Percentiles rank a stretch among this genome's conserved stretches.
These are phyloP conservation scores for Podarcis lilfordi DNA, from an alignment of 2,797 vertebrate genomes.

Conservation along the genomic window DNA sequence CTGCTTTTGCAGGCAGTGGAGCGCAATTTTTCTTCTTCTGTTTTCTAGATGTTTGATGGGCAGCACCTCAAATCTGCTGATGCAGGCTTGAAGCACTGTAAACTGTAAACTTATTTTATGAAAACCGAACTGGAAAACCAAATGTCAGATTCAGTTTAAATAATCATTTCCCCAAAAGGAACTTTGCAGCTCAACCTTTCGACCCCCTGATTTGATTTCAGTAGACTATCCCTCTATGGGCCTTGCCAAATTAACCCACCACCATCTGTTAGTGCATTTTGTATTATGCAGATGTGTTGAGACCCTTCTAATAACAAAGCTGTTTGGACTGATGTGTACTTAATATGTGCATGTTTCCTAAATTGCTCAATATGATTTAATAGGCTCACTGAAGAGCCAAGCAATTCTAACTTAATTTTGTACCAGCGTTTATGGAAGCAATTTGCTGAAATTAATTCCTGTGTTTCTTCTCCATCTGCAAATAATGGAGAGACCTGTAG, in stretches of 20 bases:
- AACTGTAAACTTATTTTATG: conserved; percentile 28
- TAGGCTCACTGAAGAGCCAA: not conserved
- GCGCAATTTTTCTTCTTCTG: not conserved
- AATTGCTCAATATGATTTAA: not conserved
- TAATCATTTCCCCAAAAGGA: conserved; percentile 41
- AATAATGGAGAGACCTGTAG: conserved; percentile 2
- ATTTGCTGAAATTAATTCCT: not conserved
- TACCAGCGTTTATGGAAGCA: not conserved
- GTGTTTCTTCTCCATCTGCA: not conserved
- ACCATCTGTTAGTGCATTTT: conserved; percentile 53
- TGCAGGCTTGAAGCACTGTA: conserved; percentile 19
- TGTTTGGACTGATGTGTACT: not conserved
- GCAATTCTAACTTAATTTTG: not conserved
- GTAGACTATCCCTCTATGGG: conserved; percentile 19
- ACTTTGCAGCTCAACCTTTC: conserved; percentile 28
- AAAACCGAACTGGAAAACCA: conserved; percentile 35
- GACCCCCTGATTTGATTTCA: conserved; percentile 54
- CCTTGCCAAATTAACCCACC: conserved; percentile 43
- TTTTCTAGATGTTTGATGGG: not conserved
- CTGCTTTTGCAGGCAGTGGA: not conserved
- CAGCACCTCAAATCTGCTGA: not conserved
- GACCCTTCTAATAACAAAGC: not conserved
- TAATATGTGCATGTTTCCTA: not conserved
- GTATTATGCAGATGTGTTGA: conserved; percentile 28
- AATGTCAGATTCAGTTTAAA: conserved; percentile 33